Evolutionary conservation across 2,113 vertebrate genomes (phyloP).

Genomic region (Bombycilla garrulus): DNA sequence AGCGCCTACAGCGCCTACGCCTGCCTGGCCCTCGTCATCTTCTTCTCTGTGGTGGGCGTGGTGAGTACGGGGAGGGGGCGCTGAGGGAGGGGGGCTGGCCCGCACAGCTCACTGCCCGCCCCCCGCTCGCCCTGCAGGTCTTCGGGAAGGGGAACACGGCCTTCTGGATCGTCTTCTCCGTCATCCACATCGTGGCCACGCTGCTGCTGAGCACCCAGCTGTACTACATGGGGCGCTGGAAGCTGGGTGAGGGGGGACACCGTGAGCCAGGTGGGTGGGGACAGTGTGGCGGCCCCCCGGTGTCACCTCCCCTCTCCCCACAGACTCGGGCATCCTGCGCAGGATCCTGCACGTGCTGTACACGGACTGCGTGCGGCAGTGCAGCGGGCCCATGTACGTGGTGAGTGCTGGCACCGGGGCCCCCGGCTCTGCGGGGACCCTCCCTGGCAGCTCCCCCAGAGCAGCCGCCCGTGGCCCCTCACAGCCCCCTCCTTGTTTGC

Average conservation of each 20-base stretch:
- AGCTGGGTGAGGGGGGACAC: slow-evolving; percentile 74
- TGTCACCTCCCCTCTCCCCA: background rate
- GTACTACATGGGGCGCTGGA: slow-evolving; percentile 98
- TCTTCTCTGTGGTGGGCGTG: slow-evolving; percentile 96
- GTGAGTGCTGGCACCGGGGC: slow-evolving; percentile 73
- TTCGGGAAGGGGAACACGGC: slow-evolving; percentile 89
- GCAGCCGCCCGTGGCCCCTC: fast-evolving
- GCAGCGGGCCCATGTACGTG: slow-evolving; percentile 95
- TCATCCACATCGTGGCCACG: slow-evolving; percentile 93
- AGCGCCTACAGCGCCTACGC: slow-evolving; percentile 96
- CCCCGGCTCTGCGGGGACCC: background rate
- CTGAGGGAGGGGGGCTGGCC: fast-evolving
- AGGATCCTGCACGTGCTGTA: slow-evolving; percentile 88
- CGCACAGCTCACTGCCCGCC: background rate
- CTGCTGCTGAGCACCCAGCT: slow-evolving; percentile 95
- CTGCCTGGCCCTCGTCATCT: slow-evolving; percentile 92
- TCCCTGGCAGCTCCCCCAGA: background rate
- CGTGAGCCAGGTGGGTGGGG: fast-evolving
- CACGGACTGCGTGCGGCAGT: slow-evolving; percentile 92
- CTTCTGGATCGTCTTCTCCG: slow-evolving; percentile 93
- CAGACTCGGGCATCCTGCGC: slow-evolving; percentile 87
- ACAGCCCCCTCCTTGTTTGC: background rate
- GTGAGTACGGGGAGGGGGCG: slow-evolving; percentile 42
- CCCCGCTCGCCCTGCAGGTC: slow-evolving; percentile 67
- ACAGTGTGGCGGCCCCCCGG: fast-evolving